These are phyloP conservation scores for Enteromius radiatus DNA, from an alignment of 2,797 vertebrate species.

Conservation along the genomic window DNA sequence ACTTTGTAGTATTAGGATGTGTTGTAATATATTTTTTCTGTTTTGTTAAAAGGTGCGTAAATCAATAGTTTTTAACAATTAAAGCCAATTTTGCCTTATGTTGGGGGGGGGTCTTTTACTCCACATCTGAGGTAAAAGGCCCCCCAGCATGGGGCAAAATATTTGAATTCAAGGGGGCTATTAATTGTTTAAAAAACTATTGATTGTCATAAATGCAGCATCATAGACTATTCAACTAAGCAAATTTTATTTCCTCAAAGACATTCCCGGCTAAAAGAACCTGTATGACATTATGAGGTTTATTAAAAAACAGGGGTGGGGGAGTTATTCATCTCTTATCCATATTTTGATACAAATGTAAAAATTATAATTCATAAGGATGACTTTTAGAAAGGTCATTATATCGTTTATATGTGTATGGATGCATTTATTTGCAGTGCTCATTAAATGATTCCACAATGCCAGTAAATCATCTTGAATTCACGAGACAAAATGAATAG, in stretches of 20 bases:
- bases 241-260: background rate
- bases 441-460: background rate
- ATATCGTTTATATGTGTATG: background rate
- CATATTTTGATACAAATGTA: background rate
- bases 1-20: background rate
- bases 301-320: background rate
- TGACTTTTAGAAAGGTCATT: background rate
- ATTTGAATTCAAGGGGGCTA: background rate
- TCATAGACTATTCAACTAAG: background rate
- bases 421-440: background rate
- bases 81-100: background rate
- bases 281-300: background rate
- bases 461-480: background rate
- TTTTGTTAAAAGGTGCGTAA: background rate
- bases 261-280: background rate
- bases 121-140: background rate
- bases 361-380: background rate
- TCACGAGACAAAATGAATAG: background rate
- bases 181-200: background rate
- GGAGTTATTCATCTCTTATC: background rate
- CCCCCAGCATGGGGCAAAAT: background rate
- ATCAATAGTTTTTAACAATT: background rate
- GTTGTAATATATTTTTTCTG: background rate
- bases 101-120: background rate
- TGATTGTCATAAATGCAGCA: background rate